A percentile compares a stretch with the other conserved stretches of the same genome.
Evolutionary conservation across 2,888 invertebrate species (phyloP).

Genomic region (Aspidiotus rigidus): DNA sequence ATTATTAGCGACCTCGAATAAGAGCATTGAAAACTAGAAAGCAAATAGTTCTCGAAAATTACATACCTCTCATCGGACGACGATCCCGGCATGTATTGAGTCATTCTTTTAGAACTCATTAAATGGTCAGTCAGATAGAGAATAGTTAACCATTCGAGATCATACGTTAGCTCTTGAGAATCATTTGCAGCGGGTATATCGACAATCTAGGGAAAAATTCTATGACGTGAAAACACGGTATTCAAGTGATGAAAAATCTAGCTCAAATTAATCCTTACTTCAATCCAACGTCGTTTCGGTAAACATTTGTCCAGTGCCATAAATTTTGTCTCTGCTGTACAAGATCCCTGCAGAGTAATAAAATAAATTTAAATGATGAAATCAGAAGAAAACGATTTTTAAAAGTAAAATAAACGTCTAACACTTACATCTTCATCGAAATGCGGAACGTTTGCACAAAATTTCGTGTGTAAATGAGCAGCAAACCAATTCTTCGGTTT

Average conservation of each 20-base stretch:
- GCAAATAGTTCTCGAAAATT: not conserved
- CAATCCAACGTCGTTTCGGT: conserved; percentile 77
- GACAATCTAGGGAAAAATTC: conserved; percentile 55
- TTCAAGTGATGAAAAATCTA: not conserved
- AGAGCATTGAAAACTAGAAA: not conserved
- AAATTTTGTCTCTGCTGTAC: conserved; percentile 41
- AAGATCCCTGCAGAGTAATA: conserved; percentile 35
- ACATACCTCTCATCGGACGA: conserved; percentile 52
- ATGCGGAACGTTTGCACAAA: conserved; percentile 78
- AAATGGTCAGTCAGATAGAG: conserved; percentile 82
- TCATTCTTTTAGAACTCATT: conserved; percentile 58
- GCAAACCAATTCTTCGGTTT: conserved; percentile 92
- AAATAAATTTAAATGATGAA: not conserved
- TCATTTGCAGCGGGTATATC: conserved; percentile 54
- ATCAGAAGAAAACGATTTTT: not conserved
- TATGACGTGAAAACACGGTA: not conserved
- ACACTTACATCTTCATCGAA: conserved; percentile 43
- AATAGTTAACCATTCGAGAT: conserved; percentile 90
- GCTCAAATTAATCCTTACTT: conserved; percentile 50
- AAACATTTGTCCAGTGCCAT: conserved; percentile 93
- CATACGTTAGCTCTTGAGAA: conserved; percentile 57
- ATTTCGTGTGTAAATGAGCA: conserved; percentile 94
- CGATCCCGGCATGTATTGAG: conserved; percentile 74
- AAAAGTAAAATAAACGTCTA: not conserved
- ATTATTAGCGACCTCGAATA: not conserved